Conservation (phyloP, 2,113 vertebrate genomes). For the Cryptomyrus ogoouensis region DNA sequence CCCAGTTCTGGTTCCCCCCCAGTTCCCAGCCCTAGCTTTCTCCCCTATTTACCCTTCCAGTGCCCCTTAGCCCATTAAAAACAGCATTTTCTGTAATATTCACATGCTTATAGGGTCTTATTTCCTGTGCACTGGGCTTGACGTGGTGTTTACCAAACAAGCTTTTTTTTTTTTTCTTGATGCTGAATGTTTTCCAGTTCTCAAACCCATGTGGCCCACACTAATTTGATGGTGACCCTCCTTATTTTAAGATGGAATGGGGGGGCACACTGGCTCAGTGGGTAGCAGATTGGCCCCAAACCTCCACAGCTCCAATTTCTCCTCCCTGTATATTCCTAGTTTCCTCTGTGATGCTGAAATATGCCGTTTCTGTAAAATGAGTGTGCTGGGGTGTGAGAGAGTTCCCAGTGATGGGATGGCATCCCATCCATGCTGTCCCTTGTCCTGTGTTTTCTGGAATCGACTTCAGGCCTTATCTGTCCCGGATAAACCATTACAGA, state of each 20-base stretch:
- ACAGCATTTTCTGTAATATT: neutral
- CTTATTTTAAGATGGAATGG: neutral
- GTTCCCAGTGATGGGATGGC: neutral
- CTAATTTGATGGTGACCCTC: neutral
- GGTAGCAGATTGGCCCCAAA: neutral
- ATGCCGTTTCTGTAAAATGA: neutral
- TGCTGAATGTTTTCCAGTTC: neutral
- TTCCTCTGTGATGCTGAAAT: neutral
- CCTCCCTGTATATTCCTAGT: neutral
- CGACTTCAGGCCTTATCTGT: neutral
- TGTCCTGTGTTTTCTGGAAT: neutral
- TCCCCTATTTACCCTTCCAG: neutral
- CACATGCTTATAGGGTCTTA: neutral
- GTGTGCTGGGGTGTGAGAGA: neutral
- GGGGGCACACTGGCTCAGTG: neutral
- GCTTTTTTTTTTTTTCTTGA: neutral
- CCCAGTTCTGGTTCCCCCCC: neutral
- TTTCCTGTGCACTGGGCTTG: neutral
- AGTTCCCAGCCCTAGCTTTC: neutral
- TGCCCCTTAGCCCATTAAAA: neutral
- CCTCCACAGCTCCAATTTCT: neutral
- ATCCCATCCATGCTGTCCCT: neutral
- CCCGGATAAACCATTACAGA: neutral
- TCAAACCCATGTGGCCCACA: neutral
- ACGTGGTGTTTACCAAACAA: neutral